Conservation (phyloP, 2,797 vertebrate genomes). For the Moxostoma hubbsi region DNA sequence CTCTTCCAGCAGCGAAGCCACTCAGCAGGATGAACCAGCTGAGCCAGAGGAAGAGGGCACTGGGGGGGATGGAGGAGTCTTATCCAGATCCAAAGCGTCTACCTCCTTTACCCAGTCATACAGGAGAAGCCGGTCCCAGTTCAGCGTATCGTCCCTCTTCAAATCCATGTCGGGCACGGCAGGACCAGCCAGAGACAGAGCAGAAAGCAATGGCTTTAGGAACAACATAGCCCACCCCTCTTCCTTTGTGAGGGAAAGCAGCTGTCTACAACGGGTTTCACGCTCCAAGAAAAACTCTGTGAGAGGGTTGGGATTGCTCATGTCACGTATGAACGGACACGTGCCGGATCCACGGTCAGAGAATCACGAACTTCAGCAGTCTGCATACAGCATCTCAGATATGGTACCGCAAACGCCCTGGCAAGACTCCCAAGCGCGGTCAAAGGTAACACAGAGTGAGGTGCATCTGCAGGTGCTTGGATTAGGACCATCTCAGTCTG, state of each 20-base stretch:
- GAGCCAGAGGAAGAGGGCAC: slow-evolving; percentile 66
- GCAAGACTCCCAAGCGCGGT: slow-evolving; percentile 79
- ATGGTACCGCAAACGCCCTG: slow-evolving; percentile 83
- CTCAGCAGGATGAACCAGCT: slow-evolving; percentile 78
- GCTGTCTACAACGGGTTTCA: slow-evolving; percentile 77
- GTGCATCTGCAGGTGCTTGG: slow-evolving; percentile 82
- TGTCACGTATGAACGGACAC: slow-evolving; percentile 86
- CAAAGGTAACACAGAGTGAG: slow-evolving; percentile 81
- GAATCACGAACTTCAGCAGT: slow-evolving; percentile 73
- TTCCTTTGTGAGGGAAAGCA: slow-evolving; percentile 70
- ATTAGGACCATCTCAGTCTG: slow-evolving; percentile 65
- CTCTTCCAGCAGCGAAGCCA: slow-evolving; percentile 84
- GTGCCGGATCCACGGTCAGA: slow-evolving; percentile 78
- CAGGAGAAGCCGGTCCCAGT: slow-evolving; percentile 77
- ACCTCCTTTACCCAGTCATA: slow-evolving; percentile 79
- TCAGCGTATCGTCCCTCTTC: slow-evolving; percentile 81
- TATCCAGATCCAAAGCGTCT: slow-evolving; percentile 72
- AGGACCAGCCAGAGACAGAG: slow-evolving; percentile 71
- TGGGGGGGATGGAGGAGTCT: slow-evolving; percentile 59
- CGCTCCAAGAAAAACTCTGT: slow-evolving; percentile 84
- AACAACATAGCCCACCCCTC: slow-evolving; percentile 64
- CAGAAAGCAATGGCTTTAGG: slow-evolving; percentile 82
- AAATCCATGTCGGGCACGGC: slow-evolving; percentile 80
- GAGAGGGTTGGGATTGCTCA: slow-evolving; percentile 83
- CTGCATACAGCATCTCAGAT: slow-evolving; percentile 85